Base-by-base conservation (phyloP, 1,140 invertebrate species). In the Habropoda laboriosa region DNA sequence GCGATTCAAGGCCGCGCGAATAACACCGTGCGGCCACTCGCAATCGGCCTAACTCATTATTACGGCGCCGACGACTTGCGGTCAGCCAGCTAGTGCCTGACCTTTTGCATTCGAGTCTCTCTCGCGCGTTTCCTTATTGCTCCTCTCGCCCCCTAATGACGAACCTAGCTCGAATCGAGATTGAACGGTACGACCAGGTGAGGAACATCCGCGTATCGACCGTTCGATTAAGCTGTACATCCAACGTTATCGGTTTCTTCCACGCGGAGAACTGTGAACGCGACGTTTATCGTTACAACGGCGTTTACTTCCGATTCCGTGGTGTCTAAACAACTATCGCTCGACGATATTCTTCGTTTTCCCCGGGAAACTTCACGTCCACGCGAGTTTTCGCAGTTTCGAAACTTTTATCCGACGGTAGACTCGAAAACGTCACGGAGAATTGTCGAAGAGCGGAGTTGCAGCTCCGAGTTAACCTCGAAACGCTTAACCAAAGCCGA, bases 21-120 rank as follows among this genome's bases (percentile, higher is more conserved):
- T 71, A 79, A 73, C 38, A 49, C 53, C 30, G 66, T 16, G 66
- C 61, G 18, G 63, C 57, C 35, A 24, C 68, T 73, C 58, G 68
- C 70, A 73, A 73, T 79, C 76, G 76, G 27, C 68, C 24, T 71
- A 78, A 71, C 75, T 78, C 66, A 78, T 78, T 78, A 79, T 79
- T 79, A 73, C 67, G 24, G 45, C 30, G 4, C 47, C 47, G 68
- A 55, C 47, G 57, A 42, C 68, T 79, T 47, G 70, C 76, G 76
- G 57, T 73, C 76, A 72, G 47, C 27, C n/a, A n/a, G n/a, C 58
- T 73, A 71, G 38, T n/a, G n/a, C 47, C 68, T 79, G 58, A 79
- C 76, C 76, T 73, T n/a, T 27, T 63, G 21, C 57, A 49, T 63
- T 55, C 42, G 24, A 72, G 35, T 45, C 55, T 42, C 76, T 32